Percentiles rank a stretch among this genome's conserved stretches.
Evolutionary conservation across 2,113 vertebrate species (phyloP).

Genomic region (Pithys albifrons): DNA sequence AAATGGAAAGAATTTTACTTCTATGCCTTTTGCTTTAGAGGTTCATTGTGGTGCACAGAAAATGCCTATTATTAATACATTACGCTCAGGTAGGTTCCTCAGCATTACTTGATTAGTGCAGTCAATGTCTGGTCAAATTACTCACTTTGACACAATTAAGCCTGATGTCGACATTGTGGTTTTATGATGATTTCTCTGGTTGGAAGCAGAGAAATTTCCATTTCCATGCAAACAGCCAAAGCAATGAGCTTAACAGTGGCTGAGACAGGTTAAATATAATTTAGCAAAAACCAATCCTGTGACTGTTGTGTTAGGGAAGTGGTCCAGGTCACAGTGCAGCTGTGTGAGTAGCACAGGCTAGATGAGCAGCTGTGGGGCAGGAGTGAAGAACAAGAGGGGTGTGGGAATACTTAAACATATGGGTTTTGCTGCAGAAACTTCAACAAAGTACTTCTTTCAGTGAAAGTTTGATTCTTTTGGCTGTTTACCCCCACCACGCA

Average conservation of each 20-base stretch:
- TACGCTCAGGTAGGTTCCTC: background rate
- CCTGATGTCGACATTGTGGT: background rate
- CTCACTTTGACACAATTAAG: background rate
- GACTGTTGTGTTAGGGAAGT: background rate
- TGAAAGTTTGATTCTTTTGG: background rate
- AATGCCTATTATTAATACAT: background rate
- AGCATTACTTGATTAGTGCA: background rate
- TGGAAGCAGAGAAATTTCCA: background rate
- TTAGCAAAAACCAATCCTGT: background rate
- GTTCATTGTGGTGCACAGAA: background rate
- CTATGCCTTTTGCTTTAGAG: background rate
- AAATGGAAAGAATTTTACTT: background rate
- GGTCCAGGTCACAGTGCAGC: background rate
- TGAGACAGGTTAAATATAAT: constrained; percentile 1
- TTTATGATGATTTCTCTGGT: background rate
- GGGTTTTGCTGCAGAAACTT: background rate
- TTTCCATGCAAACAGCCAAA: background rate
- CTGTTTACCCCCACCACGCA: background rate
- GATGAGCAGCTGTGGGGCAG: background rate
- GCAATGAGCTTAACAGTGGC: background rate
- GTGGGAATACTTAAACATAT: fast-evolving
- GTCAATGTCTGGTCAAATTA: background rate
- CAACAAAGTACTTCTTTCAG: background rate
- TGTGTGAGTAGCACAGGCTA: background rate
- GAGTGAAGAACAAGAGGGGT: fast-evolving